phyloP scores from a whole-genome alignment of 2,113 vertebrate species.

The Delphinapterus leucas region DNA sequence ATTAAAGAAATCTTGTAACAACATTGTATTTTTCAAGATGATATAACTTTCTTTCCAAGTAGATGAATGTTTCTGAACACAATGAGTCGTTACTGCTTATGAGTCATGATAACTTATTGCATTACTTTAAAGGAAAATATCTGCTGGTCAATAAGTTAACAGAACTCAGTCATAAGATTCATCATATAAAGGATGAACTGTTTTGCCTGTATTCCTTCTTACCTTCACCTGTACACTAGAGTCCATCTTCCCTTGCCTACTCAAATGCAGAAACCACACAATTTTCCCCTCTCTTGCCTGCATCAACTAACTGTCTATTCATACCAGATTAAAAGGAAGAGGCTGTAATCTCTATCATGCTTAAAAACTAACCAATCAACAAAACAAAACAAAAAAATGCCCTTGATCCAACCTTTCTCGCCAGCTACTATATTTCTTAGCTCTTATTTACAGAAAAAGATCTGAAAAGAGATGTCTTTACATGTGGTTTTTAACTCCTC shows the following conservation, averaged over 20 bases:
- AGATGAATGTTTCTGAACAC: slow-evolving; percentile 66
- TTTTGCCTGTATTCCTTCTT: background rate
- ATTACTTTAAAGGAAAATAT: slow-evolving; percentile 25
- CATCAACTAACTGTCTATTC: background rate
- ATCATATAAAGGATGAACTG: background rate
- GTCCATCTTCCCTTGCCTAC: background rate
- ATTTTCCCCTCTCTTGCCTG: background rate
- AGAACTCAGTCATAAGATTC: slow-evolving; percentile 67
- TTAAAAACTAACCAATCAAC: background rate
- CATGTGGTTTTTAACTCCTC: background rate
- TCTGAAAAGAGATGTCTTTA: background rate
- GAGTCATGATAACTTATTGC: slow-evolving; percentile 60
- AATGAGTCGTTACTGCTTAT: slow-evolving; percentile 70
- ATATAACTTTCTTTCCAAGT: background rate
- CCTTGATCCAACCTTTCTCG: background rate
- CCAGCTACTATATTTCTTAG: background rate
- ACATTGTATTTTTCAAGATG: background rate
- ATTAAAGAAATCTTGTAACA: slow-evolving; percentile 51
- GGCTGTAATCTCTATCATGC: background rate
- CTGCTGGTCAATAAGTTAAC: slow-evolving; percentile 10
- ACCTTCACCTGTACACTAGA: background rate
- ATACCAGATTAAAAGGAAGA: background rate
- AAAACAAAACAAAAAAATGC: background rate
- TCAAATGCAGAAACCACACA: background rate
- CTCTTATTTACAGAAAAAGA: background rate